These are phyloP conservation scores for Drosophila repleta DNA, from an alignment of 1,140 invertebrate genomes.

Conservation along the genomic window DNA sequence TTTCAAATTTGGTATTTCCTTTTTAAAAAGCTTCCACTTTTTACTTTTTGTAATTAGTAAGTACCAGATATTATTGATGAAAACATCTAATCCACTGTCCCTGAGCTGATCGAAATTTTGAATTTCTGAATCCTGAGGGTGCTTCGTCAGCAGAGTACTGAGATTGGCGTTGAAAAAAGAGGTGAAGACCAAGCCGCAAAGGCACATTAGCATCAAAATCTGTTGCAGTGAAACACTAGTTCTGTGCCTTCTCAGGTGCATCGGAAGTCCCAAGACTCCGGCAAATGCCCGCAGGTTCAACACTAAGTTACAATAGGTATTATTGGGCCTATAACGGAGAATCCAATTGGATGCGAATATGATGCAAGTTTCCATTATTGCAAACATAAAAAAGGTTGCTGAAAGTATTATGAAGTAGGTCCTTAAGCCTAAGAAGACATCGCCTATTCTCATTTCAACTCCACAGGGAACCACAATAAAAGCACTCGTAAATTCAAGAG, in stretches of 20 bases:
- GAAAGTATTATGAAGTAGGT: constrained; percentile 12
- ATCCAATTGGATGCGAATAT: not conserved
- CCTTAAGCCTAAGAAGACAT: not conserved
- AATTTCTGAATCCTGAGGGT: not conserved
- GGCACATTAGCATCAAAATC: constrained; percentile 32
- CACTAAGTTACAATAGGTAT: not conserved
- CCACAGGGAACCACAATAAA: constrained; percentile 44
- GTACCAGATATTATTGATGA: not conserved
- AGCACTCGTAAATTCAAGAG: not conserved
- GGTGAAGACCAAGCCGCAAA: constrained; percentile 38
- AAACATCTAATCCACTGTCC: constrained; percentile 20
- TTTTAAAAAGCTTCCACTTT: not conserved
- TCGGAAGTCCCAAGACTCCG: constrained; percentile 36
- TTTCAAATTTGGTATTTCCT: not conserved
- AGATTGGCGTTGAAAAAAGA: constrained; percentile 41
- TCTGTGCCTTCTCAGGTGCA: constrained; percentile 1
- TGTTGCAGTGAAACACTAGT: constrained; percentile 20
- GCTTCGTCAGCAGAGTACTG: constrained; percentile 36
- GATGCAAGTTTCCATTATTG: constrained; percentile 23
- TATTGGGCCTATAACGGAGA: no score
- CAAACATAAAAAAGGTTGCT: constrained; percentile 22
- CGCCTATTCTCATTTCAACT: not conserved
- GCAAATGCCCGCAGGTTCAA: constrained; percentile 38
- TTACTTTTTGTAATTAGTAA: not conserved
- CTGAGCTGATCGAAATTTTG: constrained; percentile 30